Evolutionary conservation across 2,797 vertebrate genomes (phyloP).

Genomic region (Liasis olivaceus): DNA sequence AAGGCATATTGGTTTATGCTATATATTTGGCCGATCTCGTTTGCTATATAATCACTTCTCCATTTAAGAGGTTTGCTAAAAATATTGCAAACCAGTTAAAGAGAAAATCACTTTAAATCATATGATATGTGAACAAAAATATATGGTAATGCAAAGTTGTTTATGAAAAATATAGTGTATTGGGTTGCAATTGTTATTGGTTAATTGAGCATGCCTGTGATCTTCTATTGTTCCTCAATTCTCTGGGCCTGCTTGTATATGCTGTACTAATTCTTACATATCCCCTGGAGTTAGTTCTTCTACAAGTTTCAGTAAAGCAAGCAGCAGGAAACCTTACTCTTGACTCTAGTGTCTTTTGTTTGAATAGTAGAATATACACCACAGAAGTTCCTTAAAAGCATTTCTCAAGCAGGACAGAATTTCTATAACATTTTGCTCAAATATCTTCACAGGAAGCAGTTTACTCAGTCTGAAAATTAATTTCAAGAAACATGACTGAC

Average conservation of each 20-base stretch:
- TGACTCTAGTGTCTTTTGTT: background rate
- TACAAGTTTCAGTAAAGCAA: background rate
- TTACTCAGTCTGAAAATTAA: conserved; percentile 65
- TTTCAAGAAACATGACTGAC: conserved; percentile 61
- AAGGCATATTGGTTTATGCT: background rate
- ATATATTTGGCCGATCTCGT: background rate
- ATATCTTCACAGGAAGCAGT: conserved; percentile 48
- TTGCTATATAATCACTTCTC: conserved; percentile 47
- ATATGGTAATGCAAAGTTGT: conserved; percentile 50
- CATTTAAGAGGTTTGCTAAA: conserved; percentile 42
- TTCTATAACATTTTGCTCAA: conserved; percentile 38
- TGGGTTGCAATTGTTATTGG: background rate
- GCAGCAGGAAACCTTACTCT: background rate
- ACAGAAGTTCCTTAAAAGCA: conserved; percentile 48
- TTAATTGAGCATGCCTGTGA: background rate
- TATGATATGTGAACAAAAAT: conserved; percentile 64
- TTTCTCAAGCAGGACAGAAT: conserved; percentile 48
- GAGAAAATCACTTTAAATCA: conserved; percentile 60
- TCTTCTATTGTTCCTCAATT: background rate
- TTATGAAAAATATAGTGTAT: background rate
- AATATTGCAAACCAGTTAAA: conserved; percentile 64
- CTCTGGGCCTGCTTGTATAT: background rate
- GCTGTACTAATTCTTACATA: background rate
- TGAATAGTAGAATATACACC: background rate
- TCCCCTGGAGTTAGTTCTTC: background rate